These are phyloP conservation scores for Gobio gobio DNA, from an alignment of 2,113 vertebrate genomes.

Conservation along the genomic window DNA sequence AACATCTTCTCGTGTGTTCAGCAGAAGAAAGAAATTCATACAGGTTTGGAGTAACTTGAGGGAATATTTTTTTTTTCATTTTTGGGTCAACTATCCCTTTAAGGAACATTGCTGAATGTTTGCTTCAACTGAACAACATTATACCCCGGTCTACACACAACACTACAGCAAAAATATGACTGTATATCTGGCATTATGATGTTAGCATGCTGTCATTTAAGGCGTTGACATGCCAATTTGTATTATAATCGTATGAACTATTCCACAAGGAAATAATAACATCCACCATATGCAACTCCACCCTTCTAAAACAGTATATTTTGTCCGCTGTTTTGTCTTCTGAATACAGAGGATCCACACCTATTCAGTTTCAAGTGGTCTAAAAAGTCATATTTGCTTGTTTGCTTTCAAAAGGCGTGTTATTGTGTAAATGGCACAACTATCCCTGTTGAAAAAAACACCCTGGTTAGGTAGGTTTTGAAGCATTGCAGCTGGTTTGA, in stretches of 20 bases:
- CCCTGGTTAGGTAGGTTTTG: too few species aligned
- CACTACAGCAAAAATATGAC: not conserved
- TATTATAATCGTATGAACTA: not conserved
- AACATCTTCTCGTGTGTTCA: too few species aligned
- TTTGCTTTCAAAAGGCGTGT: not conserved
- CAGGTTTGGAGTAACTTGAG: too few species aligned
- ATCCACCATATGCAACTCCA: not conserved
- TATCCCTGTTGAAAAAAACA: too few species aligned
- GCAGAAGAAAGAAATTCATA: too few species aligned
- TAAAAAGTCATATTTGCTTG: not conserved
- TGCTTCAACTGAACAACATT: not conserved
- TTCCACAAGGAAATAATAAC: not conserved
- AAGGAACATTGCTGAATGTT: not conserved
- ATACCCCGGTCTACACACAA: not conserved
- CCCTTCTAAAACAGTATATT: not conserved
- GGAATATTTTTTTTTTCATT: too few species aligned
- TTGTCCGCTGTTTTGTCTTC: not conserved
- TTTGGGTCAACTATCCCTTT: too few species aligned
- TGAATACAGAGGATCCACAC: not conserved
- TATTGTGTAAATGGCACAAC: not conserved
- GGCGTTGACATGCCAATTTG: not conserved
- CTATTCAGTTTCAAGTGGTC: not conserved
- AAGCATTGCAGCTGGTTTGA: not conserved
- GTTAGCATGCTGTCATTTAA: not conserved
- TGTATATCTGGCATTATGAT: not conserved